phyloP scores from a whole-genome alignment of 2,888 invertebrate genomes.

The Oeneis ivallda region DNA sequence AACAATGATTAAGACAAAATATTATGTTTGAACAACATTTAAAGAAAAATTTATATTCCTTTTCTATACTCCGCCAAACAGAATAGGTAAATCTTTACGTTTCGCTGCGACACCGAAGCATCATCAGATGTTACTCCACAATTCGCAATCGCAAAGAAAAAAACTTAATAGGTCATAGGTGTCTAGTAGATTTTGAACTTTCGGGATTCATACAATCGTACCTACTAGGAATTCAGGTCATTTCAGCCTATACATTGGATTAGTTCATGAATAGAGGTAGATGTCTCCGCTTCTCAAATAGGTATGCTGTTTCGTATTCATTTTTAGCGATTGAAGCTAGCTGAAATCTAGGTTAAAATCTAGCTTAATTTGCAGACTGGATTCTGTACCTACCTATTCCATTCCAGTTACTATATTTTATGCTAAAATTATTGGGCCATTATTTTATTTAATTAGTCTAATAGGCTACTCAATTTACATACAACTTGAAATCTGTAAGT shows the following conservation, averaged over 20 bases:
- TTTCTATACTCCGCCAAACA: too few relatives aligned
- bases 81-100: too few relatives aligned
- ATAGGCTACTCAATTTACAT: constrained; percentile 3
- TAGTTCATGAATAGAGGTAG: neutral
- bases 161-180: too few relatives aligned
- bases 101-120: too few relatives aligned
- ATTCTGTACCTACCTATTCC: constrained; percentile 2
- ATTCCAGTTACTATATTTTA: constrained; percentile 11
- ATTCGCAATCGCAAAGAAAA: too few relatives aligned
- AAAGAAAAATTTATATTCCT: too few relatives aligned
- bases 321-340: constrained; percentile 12
- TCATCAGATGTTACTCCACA: too few relatives aligned
- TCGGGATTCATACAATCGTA: neutral
- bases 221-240: neutral
- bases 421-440: constrained; percentile 1
- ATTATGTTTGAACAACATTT: too few relatives aligned
- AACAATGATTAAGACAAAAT: too few relatives aligned
- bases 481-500: neutral
- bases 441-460: constrained; percentile 16
- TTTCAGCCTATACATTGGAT: neutral
- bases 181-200: neutral
- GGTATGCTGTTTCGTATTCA: neutral
- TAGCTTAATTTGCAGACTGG: constrained; percentile 10
- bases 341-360: constrained; percentile 16
- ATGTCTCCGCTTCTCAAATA: neutral